phyloP scores from a whole-genome alignment of 2,113 vertebrate species.

The Engystomops pustulosus region DNA sequence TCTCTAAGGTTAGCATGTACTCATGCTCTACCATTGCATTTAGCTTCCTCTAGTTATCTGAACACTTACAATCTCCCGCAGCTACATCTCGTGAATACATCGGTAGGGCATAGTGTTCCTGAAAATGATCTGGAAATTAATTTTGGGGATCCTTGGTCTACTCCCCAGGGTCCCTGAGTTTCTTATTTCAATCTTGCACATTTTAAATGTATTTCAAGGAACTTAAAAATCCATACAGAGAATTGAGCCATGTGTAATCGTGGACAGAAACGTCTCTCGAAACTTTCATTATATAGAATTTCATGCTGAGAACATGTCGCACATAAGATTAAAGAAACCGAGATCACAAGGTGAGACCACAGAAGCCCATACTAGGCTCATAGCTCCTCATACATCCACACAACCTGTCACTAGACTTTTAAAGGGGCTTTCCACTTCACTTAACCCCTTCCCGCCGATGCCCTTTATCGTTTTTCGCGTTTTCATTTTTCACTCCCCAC shows the following conservation, averaged over 20 bases:
- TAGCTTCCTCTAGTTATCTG: background rate
- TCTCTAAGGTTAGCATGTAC: background rate
- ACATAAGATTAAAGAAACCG: background rate
- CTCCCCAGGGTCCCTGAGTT: background rate
- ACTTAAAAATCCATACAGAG: too few species aligned
- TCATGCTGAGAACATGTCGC: conserved; percentile 1
- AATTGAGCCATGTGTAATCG: background rate
- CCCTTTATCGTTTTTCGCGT: too few species aligned
- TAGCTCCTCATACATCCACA: background rate
- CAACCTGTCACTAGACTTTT: background rate
- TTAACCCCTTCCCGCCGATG: too few species aligned
- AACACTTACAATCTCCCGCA: background rate
- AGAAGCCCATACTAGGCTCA: background rate
- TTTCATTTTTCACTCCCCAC: too few species aligned
- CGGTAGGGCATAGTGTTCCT: background rate
- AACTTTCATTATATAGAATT: background rate
- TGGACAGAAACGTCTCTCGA: too few species aligned
- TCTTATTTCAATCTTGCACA: background rate
- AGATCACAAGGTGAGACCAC: background rate
- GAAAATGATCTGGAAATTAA: background rate
- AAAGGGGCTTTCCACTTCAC: too few species aligned
- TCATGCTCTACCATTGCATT: background rate
- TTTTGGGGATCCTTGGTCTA: background rate
- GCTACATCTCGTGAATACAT: background rate
- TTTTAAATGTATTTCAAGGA: background rate